Evolutionary conservation across 2,113 vertebrate genomes (phyloP).

Genomic region (Peucedramus taeniatus): DNA sequence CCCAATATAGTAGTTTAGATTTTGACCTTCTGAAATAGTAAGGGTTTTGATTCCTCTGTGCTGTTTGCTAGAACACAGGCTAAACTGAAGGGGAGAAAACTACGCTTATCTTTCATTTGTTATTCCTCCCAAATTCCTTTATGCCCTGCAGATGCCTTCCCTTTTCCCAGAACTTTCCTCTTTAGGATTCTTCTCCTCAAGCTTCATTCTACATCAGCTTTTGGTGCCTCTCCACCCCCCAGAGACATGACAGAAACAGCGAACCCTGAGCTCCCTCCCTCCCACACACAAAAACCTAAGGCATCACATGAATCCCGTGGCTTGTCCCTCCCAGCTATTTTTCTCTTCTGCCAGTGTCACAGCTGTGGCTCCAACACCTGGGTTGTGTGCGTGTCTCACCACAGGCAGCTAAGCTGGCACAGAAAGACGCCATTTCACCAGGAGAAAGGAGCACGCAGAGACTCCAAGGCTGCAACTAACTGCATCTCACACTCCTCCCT

Average conservation of each 20-base stretch:
- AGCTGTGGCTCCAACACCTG: neutral
- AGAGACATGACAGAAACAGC: neutral
- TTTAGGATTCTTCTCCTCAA: neutral
- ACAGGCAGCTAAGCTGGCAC: neutral
- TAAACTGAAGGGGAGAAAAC: neutral
- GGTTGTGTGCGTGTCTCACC: neutral
- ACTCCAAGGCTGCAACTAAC: neutral
- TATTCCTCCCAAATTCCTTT: neutral
- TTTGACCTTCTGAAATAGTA: neutral
- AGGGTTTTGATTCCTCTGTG: neutral
- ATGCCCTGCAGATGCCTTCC: neutral
- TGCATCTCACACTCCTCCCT: neutral
- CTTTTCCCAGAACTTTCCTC: neutral
- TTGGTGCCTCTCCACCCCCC: neutral
- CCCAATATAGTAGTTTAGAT: neutral
- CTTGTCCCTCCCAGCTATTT: neutral
- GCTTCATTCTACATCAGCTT: neutral
- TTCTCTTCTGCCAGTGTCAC: neutral
- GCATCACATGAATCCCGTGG: neutral
- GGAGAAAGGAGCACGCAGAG: neutral
- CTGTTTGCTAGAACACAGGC: neutral
- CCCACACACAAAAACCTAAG: neutral
- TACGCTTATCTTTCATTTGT: neutral
- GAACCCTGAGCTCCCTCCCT: neutral
- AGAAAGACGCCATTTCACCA: neutral